Percentiles rank a stretch among this genome's conserved stretches.
Evolutionary conservation across 2,888 invertebrate species (phyloP).

Genomic region (Minunthozetes semirufus): DNA sequence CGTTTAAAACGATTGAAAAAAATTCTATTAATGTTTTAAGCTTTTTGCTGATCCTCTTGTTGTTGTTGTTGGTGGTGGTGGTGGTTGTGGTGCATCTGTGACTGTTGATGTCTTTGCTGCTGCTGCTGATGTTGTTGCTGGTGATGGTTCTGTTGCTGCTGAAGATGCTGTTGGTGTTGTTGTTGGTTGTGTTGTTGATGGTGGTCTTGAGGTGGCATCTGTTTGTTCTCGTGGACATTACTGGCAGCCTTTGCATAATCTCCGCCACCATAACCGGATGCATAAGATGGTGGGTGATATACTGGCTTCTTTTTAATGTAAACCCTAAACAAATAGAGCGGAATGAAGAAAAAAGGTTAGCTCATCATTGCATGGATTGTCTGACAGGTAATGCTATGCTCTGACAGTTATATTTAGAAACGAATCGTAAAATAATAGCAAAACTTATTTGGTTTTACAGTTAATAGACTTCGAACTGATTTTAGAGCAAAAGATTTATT

Average conservation of each 20-base stretch:
- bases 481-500: background rate
- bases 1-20: background rate
- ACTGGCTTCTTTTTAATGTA: slow-evolving; percentile 43
- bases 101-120: background rate
- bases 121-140: background rate
- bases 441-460: background rate
- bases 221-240: slow-evolving; percentile 34
- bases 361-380: background rate
- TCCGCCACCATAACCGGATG: slow-evolving; percentile 17
- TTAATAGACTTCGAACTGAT: background rate
- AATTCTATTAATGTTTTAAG: background rate
- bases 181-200: background rate
- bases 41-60: slow-evolving; percentile 26
- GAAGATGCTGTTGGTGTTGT: background rate
- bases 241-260: slow-evolving; percentile 35
- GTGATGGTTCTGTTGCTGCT: too few species aligned
- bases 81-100: background rate
- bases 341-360: slow-evolving; percentile 23
- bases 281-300: slow-evolving; percentile 39
- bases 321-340: slow-evolving; percentile 37
- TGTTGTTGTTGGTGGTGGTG: background rate
- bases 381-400: background rate
- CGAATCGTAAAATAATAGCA: background rate
- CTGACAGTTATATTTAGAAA: slow-evolving; percentile 26
- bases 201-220: slow-evolving; percentile 1